phyloP scores from a whole-genome alignment of 2,113 vertebrate species.

The Psophia crepitans region DNA sequence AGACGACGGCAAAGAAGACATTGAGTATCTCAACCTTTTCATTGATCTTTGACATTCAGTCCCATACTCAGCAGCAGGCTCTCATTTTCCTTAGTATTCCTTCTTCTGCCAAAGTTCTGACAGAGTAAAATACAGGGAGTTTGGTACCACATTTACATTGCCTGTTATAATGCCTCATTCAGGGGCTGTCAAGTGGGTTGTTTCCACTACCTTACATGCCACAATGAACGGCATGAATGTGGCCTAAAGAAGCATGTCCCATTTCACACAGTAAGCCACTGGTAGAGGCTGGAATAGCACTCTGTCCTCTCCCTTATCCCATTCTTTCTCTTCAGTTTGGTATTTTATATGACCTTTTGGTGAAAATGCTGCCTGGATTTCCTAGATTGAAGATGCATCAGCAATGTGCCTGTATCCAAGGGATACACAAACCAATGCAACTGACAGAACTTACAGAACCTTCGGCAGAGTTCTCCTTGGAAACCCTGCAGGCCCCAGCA shows the following conservation, averaged over 20 bases:
- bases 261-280: not conserved
- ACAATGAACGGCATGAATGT: not conserved
- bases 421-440: not conserved
- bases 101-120: not conserved
- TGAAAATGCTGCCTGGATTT: not conserved
- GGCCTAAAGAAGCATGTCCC: not conserved
- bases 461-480: not conserved
- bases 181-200: not conserved
- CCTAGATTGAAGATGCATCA: not conserved
- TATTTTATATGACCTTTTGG: not conserved
- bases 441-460: too few species aligned
- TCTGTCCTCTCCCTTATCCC: not conserved
- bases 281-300: not conserved
- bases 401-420: not conserved
- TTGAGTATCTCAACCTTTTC: not conserved
- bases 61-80: not conserved
- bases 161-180: not conserved
- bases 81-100: not conserved
- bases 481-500: not conserved
- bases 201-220: not conserved
- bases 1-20: not conserved
- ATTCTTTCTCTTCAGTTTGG: not conserved
- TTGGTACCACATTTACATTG: not conserved
- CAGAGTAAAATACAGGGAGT: not conserved
- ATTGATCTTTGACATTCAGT: not conserved